Percentiles rank a stretch among this genome's conserved stretches.
Evolutionary conservation across 2,113 vertebrate species (phyloP).

Genomic region (Xiphophorus hellerii): DNA sequence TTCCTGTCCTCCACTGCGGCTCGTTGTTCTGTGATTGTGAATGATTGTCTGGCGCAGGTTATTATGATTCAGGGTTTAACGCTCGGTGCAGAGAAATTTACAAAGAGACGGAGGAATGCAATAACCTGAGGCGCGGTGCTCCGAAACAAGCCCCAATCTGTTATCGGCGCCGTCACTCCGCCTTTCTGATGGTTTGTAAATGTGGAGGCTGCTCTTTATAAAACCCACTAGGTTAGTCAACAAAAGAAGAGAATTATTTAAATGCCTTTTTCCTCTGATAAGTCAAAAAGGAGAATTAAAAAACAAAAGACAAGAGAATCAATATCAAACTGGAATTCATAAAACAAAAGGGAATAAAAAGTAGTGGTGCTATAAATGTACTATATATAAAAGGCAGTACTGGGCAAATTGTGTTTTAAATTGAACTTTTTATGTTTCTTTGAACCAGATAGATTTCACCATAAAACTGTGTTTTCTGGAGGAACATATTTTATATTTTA

Average conservation of each 20-base stretch:
- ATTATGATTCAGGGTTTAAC: constrained; percentile 1
- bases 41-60: background rate
- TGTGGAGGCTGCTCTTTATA: constrained; percentile 5
- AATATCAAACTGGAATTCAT: background rate
- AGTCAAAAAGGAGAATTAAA: background rate
- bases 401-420: too few relatives aligned
- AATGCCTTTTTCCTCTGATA: background rate
- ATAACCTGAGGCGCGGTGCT: constrained; percentile 21
- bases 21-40: background rate
- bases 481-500: background rate
- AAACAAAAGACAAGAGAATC: background rate
- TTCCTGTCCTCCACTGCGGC: background rate
- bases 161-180: constrained; percentile 17
- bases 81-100: background rate
- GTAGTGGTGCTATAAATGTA: too few relatives aligned
- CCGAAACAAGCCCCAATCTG: constrained; percentile 18
- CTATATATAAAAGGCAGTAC: too few relatives aligned
- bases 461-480: background rate
- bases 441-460: background rate
- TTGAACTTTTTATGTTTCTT: background rate
- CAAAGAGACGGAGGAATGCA: constrained; percentile 1
- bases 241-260: constrained; percentile 5
- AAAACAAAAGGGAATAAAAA: background rate
- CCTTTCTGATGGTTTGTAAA: constrained; percentile 24
- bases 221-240: constrained; percentile 35